phyloP scores from a whole-genome alignment of 2,888 invertebrate genomes.

The Aspidiotus destructor region DNA sequence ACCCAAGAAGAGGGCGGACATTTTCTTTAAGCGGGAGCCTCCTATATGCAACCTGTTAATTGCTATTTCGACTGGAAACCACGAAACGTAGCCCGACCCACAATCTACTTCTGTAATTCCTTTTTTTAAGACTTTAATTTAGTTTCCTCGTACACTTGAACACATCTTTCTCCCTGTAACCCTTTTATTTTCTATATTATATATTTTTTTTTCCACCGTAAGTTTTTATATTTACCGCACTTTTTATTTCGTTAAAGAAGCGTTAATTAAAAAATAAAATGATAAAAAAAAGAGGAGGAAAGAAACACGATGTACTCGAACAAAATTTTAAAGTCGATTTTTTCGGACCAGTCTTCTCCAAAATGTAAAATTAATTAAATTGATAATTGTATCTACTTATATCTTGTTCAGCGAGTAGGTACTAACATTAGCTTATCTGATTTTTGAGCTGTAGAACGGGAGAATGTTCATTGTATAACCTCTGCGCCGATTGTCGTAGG shows the following conservation, averaged over 20 bases:
- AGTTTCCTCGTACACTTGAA: conserved; percentile 23
- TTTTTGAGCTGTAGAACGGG: too few species aligned
- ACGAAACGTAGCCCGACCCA: conserved; percentile 27
- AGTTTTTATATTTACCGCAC: conserved; percentile 5
- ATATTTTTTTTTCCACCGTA: conserved; percentile 10
- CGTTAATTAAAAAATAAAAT: conserved; percentile 23
- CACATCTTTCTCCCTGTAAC: conserved; percentile 11
- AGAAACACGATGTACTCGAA: background rate
- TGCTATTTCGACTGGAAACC: conserved; percentile 30
- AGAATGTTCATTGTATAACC: too few species aligned
- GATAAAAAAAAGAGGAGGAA: background rate
- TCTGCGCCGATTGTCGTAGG: too few species aligned
- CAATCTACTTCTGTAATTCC: conserved; percentile 31
- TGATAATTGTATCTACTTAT: background rate
- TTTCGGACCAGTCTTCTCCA: background rate
- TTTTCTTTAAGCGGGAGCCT: conserved; percentile 27
- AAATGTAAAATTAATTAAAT: background rate
- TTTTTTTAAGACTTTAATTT: conserved; percentile 31
- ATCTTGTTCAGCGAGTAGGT: too few species aligned
- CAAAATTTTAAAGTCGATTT: conserved; percentile 6
- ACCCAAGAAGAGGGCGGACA: conserved; percentile 30
- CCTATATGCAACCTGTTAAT: conserved; percentile 33
- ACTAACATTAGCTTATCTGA: too few species aligned
- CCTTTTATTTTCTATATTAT: background rate
- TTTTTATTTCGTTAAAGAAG: conserved; percentile 1